Conservation (phyloP, 2,797 vertebrate genomes). For the Lerista edwardsae region DNA sequence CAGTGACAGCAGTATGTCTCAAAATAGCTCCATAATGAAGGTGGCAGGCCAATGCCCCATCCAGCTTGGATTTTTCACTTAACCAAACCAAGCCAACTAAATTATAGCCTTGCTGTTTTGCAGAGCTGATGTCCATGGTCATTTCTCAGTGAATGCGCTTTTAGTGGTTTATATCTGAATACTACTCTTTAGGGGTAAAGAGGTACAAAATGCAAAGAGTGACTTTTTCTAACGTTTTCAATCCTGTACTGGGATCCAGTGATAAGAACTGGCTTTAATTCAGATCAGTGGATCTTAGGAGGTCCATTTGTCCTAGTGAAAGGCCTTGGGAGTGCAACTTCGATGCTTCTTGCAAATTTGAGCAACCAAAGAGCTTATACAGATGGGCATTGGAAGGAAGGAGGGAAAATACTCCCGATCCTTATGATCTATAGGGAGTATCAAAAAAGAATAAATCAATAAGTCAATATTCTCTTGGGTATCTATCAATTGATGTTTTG, state of each 20-base stretch:
- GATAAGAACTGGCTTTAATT: too few species aligned
- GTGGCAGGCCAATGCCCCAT: conserved; percentile 30
- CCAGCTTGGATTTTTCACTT: conserved; percentile 24
- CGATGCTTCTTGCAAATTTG: too few species aligned
- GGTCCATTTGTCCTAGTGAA: too few species aligned
- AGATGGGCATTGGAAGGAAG: too few species aligned
- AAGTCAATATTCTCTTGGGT: not conserved
- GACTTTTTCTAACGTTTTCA: not conserved
- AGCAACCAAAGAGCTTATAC: too few species aligned
- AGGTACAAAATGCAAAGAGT: not conserved
- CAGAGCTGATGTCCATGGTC: conserved; percentile 6
- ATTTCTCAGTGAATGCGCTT: conserved; percentile 33
- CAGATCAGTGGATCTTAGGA: too few species aligned
- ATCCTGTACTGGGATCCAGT: too few species aligned
- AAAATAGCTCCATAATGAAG: conserved; percentile 46
- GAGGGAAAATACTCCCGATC: too few species aligned
- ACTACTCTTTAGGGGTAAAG: not conserved
- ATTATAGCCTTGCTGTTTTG: not conserved
- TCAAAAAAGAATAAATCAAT: too few species aligned
- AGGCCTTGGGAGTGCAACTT: too few species aligned
- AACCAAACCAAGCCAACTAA: conserved; percentile 37
- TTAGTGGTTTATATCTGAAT: conserved; percentile 40
- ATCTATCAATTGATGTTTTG: not conserved
- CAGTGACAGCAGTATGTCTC: conserved; percentile 21
- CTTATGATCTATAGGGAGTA: too few species aligned